Percentiles rank a stretch among this genome's conserved stretches.
phyloP scores from a whole-genome alignment of 1,140 invertebrate genomes.

The Zaprionus kolodkinae region DNA sequence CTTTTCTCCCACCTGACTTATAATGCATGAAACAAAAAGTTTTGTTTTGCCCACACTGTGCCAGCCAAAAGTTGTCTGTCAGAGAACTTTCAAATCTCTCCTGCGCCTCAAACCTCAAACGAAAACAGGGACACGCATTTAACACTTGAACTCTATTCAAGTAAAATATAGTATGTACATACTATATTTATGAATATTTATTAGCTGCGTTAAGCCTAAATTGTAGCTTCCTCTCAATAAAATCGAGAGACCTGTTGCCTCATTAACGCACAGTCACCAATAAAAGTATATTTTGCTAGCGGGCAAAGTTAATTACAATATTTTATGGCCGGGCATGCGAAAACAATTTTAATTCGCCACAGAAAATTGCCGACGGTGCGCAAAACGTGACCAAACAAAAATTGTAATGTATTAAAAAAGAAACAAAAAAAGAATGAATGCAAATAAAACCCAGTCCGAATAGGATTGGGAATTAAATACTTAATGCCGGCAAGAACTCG shows the following conservation, averaged over 20 bases:
- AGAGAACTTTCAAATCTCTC: constrained; percentile 55
- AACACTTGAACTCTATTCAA: constrained; percentile 10
- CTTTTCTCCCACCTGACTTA: constrained; percentile 37
- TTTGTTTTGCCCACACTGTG: constrained; percentile 45
- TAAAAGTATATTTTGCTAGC: constrained; percentile 37
- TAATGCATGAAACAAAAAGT: constrained; percentile 66
- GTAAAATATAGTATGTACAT: constrained; percentile 61
- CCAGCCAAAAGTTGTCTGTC: constrained; percentile 18
- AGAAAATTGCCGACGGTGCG: constrained; percentile 54
- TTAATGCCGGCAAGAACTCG: constrained; percentile 50
- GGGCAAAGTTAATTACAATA: constrained; percentile 73
- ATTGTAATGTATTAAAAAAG: constrained; percentile 44
- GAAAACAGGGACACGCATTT: background rate
- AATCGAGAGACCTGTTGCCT: constrained; percentile 66
- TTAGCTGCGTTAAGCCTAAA: constrained; percentile 57
- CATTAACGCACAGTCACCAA: constrained; percentile 51
- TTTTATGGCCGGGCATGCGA: constrained; percentile 52
- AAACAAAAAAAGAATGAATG: constrained; percentile 31
- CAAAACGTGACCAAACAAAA: constrained; percentile 46
- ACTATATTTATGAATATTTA: constrained; percentile 81
- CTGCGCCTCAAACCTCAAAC: background rate
- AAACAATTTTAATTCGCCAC: constrained; percentile 51
- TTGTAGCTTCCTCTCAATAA: constrained; percentile 45
- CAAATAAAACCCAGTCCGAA: constrained; percentile 54
- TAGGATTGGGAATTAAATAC: constrained; percentile 50